These are phyloP conservation scores for Egretta garzetta DNA, from an alignment of 2,113 vertebrate genomes.

Conservation along the genomic window DNA sequence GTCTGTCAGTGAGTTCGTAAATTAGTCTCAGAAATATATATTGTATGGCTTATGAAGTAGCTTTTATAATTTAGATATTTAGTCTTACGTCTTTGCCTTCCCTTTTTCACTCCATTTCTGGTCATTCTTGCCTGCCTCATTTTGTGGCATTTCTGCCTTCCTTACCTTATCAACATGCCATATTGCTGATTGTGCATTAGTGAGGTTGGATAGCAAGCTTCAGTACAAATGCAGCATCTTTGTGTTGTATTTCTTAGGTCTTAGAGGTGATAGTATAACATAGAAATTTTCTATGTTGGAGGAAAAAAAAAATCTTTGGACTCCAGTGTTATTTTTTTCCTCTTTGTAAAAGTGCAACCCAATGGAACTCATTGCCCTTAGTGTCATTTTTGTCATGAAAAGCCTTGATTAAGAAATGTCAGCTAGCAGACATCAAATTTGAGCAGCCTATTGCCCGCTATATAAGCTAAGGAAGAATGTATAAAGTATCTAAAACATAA, in stretches of 20 bases:
- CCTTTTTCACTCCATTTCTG: background rate
- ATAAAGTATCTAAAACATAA: background rate
- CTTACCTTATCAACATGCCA: background rate
- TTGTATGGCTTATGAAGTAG: background rate
- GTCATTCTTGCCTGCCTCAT: background rate
- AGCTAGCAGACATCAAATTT: background rate
- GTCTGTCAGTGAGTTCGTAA: background rate
- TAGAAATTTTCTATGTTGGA: background rate
- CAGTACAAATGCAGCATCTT: background rate
- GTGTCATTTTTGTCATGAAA: background rate
- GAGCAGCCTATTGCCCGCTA: background rate
- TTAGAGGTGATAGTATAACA: background rate
- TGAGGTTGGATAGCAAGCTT: background rate
- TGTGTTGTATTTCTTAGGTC: background rate
- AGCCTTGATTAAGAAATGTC: background rate
- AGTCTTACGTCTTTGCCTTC: background rate
- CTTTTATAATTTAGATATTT: background rate
- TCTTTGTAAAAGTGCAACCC: background rate
- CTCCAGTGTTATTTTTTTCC: background rate
- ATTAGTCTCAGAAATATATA: background rate
- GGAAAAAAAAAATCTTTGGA: background rate
- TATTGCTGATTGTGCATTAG: background rate
- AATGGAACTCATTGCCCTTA: background rate
- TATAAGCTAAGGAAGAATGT: background rate
- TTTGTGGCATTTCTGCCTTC: background rate